phyloP scores from a whole-genome alignment of 1,140 invertebrate species.

The Ladona fulva region DNA sequence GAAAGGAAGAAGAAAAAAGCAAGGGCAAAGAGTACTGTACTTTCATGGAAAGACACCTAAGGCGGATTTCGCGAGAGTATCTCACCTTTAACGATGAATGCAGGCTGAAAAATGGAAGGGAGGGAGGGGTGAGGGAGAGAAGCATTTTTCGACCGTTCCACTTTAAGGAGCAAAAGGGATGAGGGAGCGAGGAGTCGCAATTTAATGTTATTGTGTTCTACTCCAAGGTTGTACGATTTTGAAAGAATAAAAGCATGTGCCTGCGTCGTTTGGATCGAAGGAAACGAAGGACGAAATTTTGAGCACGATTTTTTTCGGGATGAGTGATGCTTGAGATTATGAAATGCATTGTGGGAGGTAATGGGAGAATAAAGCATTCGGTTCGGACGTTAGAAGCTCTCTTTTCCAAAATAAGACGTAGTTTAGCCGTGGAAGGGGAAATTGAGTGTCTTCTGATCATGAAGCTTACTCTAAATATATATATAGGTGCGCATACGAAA shows the following conservation, averaged over 20 bases:
- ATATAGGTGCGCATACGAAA: too few relatives aligned
- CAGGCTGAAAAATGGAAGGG: neutral
- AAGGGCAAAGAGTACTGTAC: too few relatives aligned
- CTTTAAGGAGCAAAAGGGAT: neutral
- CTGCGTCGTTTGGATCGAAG: neutral
- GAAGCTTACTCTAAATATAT: too few relatives aligned
- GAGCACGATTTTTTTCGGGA: neutral
- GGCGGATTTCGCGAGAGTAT: neutral
- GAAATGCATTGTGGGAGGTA: neutral
- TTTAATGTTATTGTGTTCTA: neutral
- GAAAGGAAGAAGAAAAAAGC: neutral
- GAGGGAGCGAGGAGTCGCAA: neutral
- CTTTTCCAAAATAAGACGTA: too few relatives aligned
- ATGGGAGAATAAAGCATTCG: neutral
- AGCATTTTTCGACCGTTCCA: neutral
- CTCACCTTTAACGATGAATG: neutral
- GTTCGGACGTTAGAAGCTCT: too few relatives aligned
- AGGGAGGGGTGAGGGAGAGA: neutral
- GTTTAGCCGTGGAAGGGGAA: too few relatives aligned
- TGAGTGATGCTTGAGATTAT: neutral
- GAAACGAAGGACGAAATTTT: neutral
- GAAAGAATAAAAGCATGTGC: neutral
- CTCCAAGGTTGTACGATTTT: neutral
- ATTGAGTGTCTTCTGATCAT: too few relatives aligned
- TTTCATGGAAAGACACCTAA: neutral